Evolutionary conservation across 2,113 vertebrate genomes (phyloP).

Genomic region (Pseudopodoces humilis): DNA sequence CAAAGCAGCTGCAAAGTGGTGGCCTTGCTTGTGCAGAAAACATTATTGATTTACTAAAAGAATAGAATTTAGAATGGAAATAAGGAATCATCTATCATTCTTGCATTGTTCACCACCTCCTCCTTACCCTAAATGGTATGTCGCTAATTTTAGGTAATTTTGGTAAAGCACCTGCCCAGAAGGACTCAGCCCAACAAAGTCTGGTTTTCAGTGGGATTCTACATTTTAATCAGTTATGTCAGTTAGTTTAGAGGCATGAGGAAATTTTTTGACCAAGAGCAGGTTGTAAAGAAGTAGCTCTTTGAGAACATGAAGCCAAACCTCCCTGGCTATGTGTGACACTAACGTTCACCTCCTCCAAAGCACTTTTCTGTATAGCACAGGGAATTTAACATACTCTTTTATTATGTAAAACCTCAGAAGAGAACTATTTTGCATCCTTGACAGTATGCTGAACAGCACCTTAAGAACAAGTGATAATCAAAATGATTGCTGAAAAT

Average conservation of each 20-base stretch:
- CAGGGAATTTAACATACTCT: background rate
- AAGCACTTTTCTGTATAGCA: background rate
- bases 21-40: background rate
- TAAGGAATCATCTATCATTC: background rate
- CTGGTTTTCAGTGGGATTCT: background rate
- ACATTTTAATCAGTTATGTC: background rate
- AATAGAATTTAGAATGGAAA: background rate
- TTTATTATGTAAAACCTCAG: background rate
- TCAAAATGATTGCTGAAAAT: background rate
- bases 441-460: background rate
- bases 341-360: background rate
- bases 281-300: background rate
- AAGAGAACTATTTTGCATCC: background rate
- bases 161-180: background rate
- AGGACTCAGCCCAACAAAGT: background rate
- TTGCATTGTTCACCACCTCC: background rate
- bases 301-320: background rate
- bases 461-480: background rate
- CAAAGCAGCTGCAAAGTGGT: background rate
- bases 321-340: background rate
- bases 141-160: background rate
- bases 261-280: background rate
- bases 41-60: background rate
- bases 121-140: background rate
- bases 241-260: background rate